Evolutionary conservation across 35 echinoderm and acorn worm species (phyloP), one percentile per base, ranked within the genome.

Genomic region (Strongylocentrotus purpuratus): DNA sequence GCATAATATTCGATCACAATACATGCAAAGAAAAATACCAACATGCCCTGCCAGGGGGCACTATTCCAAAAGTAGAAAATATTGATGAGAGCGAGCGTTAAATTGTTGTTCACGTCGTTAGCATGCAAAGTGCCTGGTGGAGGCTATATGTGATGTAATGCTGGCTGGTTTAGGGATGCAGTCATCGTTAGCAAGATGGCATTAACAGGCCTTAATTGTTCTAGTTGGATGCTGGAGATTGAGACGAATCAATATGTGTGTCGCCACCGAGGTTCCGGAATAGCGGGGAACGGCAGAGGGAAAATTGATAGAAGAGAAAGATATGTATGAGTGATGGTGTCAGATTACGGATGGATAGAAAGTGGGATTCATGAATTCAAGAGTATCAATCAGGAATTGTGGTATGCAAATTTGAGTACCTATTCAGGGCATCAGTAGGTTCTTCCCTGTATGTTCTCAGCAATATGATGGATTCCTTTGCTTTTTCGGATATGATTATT

Each of bases 141-240:
- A 78, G 65, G 7, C 65, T 22, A 22, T 22, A 89, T 41, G 87
- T 89, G 87, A 45, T 89, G 87, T 32, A 89, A 46, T 89, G 33
- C 87, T 89, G 87, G 33, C 87, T 89, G 32, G 32, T 89, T 59
- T 45, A 17, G 33, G 33, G 33, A 46, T 33, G 87, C 45, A 89
- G 87, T 89, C 87, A 89, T 89, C 87, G 45, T 89, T 89, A 89
- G 32, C 33, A 89, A 89, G 45, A 46, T 33, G 87, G 87, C 87
- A 89, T 89, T 89, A 89, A 89, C 87, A 89, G 87, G 32, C 87
- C 87, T 33, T 89, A 89, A 89, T 89, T 89, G 87, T 89, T 89
- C 87, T 18, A 89, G 31, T 89, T 89, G 45, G 87, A 89, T 89
- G 45, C 87, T 89, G 87, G 33, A 89, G 87, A 89, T 45, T 89